Percentiles rank a stretch among this genome's conserved stretches.
These are phyloP conservation scores for Petrocephalus schoutedeni DNA, from an alignment of 2,797 vertebrate genomes.

Conservation along the genomic window DNA sequence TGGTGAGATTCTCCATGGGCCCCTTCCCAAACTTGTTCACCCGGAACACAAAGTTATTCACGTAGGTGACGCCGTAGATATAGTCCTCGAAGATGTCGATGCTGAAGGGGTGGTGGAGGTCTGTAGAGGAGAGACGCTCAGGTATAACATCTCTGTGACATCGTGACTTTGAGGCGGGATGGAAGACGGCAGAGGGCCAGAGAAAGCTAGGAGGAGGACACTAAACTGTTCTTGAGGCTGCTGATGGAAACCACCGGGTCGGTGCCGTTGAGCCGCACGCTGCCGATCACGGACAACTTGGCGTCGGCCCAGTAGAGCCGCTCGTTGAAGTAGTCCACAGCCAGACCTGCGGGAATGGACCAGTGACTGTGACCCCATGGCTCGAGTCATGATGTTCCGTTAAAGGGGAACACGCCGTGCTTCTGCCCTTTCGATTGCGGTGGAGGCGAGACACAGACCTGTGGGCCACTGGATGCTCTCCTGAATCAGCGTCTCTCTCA, in stretches of 20 bases:
- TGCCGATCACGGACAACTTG: conserved; percentile 88
- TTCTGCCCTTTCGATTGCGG: neutral
- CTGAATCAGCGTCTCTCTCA: conserved; percentile 85
- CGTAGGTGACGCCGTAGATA: conserved; percentile 90
- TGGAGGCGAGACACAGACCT: conserved; percentile 51
- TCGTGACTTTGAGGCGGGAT: neutral
- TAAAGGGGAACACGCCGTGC: neutral
- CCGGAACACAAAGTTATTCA: conserved; percentile 89
- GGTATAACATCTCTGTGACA: neutral
- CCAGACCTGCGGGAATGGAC: conserved; percentile 66
- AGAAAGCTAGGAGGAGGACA: conserved; percentile 7
- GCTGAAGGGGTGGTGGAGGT: conserved; percentile 88
- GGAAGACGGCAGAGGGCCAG: neutral
- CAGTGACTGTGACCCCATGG: neutral
- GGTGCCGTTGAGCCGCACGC: conserved; percentile 84
- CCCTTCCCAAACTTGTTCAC: conserved; percentile 91
- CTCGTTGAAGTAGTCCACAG: conserved; percentile 91
- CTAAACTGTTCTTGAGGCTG: conserved; percentile 80
- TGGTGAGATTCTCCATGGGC: conserved; percentile 77
- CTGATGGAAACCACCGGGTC: conserved; percentile 80
- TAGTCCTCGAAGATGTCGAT: conserved; percentile 95
- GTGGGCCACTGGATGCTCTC: conserved; percentile 97
- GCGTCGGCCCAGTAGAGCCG: conserved; percentile 93
- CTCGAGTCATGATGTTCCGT: neutral
- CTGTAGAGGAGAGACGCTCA: conserved; percentile 45